Evolutionary conservation across 2,888 invertebrate genomes (phyloP).

Genomic region (Pterobdella sp.): DNA sequence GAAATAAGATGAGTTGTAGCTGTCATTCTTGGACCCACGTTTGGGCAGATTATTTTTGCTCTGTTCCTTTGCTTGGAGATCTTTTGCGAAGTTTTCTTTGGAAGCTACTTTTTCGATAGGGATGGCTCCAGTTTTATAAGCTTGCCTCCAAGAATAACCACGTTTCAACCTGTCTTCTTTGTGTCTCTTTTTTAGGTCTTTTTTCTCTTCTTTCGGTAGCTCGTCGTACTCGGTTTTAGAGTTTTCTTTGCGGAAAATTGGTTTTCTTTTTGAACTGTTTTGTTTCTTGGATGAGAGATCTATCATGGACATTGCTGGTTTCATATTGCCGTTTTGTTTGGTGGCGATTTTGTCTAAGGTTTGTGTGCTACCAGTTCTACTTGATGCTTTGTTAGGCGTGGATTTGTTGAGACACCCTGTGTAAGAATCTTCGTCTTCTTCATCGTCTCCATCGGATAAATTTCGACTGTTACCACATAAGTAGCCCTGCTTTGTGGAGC

Average conservation of each 20-base stretch:
- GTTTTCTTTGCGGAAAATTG: background rate
- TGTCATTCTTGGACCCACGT: background rate
- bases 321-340: background rate
- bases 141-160: conserved; percentile 21
- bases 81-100: background rate
- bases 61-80: background rate
- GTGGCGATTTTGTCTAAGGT: conserved; percentile 11
- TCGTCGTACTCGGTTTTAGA: background rate
- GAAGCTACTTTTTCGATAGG: background rate
- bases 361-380: conserved; percentile 19
- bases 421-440: background rate
- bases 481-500: background rate
- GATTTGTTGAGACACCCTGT: conserved; percentile 12
- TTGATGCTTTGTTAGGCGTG: background rate
- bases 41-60: background rate
- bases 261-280: background rate
- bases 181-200: conserved; percentile 17
- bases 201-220: background rate
- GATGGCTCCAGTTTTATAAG: conserved; percentile 19
- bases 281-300: conserved; percentile 11
- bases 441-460: conserved; percentile 17
- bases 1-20: too few relatives aligned
- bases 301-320: conserved; percentile 10
- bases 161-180: conserved; percentile 15
- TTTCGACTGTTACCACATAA: background rate